Evolutionary conservation across 2,888 invertebrate genomes (phyloP), one percentile per base, ranked within the genome.

Genomic region (Buathra laborator): DNA sequence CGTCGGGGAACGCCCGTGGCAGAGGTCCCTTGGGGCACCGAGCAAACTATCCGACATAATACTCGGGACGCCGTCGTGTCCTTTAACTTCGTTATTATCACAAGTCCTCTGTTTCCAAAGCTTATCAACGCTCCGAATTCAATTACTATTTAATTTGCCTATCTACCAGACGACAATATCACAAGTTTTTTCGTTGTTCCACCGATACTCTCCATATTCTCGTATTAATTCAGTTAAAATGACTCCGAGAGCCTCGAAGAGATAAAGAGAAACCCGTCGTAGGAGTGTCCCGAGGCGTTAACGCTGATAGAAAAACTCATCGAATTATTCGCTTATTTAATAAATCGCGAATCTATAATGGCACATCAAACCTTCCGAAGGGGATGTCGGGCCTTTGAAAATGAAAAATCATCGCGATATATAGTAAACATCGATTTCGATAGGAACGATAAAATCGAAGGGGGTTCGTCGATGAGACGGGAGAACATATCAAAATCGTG

Each of bases 81-180:
- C 43, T 72, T 78, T 77, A 83, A 83, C 82, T 67, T 83, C 46
- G 43, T 83, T 83, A 83, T 68, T 72, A 56, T 46, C 24, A 16
- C 14, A 43, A 7, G 62, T 68, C 59, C 44, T 43, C 62, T 32
- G 43, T 43, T 37, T 37, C 24, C n/a, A 7, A 62, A 56, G 43
- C 68, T 74, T 72, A 78, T 74, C 46, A 14, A 68, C 51, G 59
- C 51, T 67, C 51, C 62, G 14, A 62, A 62, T 62, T 29, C 14
- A 67, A 78, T 37, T 10, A 44, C 70, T 10, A 72, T 72, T 56
- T 24, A 59, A 74, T 68, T 14, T 29, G 46, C n/a, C 12, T 16
- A 62, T 44, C 64, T 44, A 19, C 32, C 29, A 24, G 59, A 59
- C 14, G 62, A 62, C 14, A 62, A 53, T 62, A 14, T 14, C 4